Conservation (phyloP, 2,113 vertebrate genomes). For the Thermophis baileyi region DNA sequence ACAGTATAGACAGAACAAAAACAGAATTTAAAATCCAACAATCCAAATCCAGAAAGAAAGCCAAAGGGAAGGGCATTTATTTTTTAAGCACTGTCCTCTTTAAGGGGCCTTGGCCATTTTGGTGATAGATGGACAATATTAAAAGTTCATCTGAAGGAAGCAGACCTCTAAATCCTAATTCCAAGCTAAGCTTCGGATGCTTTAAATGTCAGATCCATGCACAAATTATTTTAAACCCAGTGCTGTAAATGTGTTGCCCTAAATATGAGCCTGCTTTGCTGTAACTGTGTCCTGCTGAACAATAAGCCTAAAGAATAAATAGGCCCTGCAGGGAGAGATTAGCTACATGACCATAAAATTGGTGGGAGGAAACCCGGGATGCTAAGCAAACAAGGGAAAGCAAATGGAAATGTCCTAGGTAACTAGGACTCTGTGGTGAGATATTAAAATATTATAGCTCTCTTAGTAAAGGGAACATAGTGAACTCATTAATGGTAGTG, state of each 20-base stretch:
- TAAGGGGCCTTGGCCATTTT: neutral
- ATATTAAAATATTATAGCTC: neutral
- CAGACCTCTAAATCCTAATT: constrained; percentile 42
- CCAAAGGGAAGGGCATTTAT: neutral
- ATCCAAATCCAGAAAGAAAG: neutral
- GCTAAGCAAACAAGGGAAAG: constrained; percentile 27
- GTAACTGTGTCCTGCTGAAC: constrained; percentile 41
- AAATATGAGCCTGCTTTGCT: constrained; percentile 49
- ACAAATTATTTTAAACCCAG: constrained; percentile 49
- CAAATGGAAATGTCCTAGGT: constrained; percentile 22
- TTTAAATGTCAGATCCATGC: constrained; percentile 48
- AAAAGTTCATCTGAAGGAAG: constrained; percentile 41
- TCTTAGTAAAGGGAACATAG: constrained; percentile 18
- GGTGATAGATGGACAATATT: constrained; percentile 20
- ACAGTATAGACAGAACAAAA: neutral
- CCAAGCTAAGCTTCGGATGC: constrained; percentile 39
- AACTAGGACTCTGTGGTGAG: neutral
- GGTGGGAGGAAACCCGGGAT: constrained; percentile 4
- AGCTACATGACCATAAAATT: constrained; percentile 20
- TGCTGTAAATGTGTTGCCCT: constrained; percentile 54
- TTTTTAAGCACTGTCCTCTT: neutral
- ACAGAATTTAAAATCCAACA: neutral
- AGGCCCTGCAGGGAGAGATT: constrained; percentile 10
- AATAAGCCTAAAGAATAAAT: constrained; percentile 14
- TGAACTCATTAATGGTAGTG: constrained; percentile 9